Evolutionary conservation across 2,797 vertebrate species (phyloP), one percentile per base, ranked within the genome.

Genomic region (Chelon auratus): DNA sequence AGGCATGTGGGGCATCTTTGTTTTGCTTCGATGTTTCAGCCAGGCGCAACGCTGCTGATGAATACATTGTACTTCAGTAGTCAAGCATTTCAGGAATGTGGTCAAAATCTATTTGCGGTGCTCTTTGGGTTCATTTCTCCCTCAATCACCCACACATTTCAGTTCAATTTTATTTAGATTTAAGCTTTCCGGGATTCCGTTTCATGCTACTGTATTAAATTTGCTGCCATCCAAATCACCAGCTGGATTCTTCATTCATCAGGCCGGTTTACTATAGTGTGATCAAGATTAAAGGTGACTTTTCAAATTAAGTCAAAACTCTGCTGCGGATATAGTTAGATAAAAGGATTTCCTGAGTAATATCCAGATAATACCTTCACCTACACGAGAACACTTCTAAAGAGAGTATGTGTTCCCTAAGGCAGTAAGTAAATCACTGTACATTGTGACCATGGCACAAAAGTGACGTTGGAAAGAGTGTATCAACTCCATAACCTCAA

Each of bases 401-500:
- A 77, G 86, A 67, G 72, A 69, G 62, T 71, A 81, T 75, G 65
- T 71, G 80, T 84, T 75, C 84, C 92, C 89, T 69, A 47, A 78
- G 89, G 91, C 90, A 52, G 57, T 77, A 85, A 61, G 62, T 78
- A 89, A 86, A 91, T 93, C 89, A 86, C 84, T 91, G 82, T 51
- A 77, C 91, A 90, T 81, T 91, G 85, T 89, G 83, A 84, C 85
- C 76, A 59, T 3, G 6, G 80, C 72, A 90, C 86, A 91, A 87
- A 92, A 89, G 89, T 91, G 81, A 88, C 59, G 83, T 85, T 79
- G 75, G 75, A 68, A 33, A 33, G 87, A 91, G 91, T 90, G 88
- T 93, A 91, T 92, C 90, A 83, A 88, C 88, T 90, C 84, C 72
- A 84, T 81, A 90, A 92, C 91, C 91, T 92, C 90, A 92, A 93